Base-by-base conservation (phyloP, 2,797 vertebrate genomes). In the Pipistrellus pygmaeus region DNA sequence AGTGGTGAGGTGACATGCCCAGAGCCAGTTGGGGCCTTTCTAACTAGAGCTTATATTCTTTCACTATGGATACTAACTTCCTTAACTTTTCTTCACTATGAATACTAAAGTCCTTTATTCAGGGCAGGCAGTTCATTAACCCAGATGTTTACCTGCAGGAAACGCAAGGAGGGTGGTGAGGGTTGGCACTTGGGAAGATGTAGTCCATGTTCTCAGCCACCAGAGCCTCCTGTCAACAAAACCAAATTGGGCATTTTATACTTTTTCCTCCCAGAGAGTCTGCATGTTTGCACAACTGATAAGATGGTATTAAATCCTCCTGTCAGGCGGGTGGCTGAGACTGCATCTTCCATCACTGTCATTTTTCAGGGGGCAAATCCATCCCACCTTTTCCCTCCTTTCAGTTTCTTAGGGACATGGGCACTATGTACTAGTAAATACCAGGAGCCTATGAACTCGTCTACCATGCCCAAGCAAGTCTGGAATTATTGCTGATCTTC, bases 381-480 rank as follows among this genome's bases (percentile, higher is more conserved):
- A 12, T 66, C 12, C 6, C 27, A 14, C 2, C 8, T 76, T 86
- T n/a, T 73, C 46, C 21, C 8, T 14, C 27, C 10, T 57, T 64
- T 20, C n/a, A 3, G 25, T 90, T 73, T 72, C 32, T 89, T 15
- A 85, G 32, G 20, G 30, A 8, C 12, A 3, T 10, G 12, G 30
- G 35, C 20, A 18, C 17, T 32, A 23, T 6, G 6, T 20, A 55
- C 53, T 55, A 55, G 53, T 55, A 53, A 80, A 62, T 17, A 38
- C 9, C 0, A 0, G 12, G 11, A 32, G 14, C 1, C 3, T 35
- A 0, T 35, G n/a, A 0, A 1, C 38, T 11, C 0, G 1, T 71
- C 17, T 72, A 32, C 32, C 17, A 6, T 1, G 15, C 5, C 9
- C 2, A 4, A n/a, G n/a, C 51, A 53, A 27, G 48, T 48, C 38